A percentile compares a stretch with the other conserved stretches of the same genome.
Conservation (phyloP, 2,888 invertebrate genomes). For the Melitaea athalia region DNA sequence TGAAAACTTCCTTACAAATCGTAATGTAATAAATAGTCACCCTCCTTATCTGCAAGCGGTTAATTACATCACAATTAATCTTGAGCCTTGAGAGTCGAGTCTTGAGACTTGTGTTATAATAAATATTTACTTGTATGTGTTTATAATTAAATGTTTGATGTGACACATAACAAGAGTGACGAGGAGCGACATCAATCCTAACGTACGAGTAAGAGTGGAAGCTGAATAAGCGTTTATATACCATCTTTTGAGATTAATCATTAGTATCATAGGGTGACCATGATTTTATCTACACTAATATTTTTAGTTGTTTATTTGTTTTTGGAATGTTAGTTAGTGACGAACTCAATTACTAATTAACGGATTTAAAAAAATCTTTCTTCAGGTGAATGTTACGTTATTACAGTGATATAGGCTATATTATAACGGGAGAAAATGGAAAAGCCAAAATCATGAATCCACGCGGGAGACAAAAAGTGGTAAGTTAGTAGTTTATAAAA, state of each 20-base stretch:
- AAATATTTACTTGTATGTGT: slow-evolving; percentile 4
- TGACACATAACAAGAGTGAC: slow-evolving; percentile 1
- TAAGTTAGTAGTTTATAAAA: too few relatives aligned
- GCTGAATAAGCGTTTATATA: slow-evolving; percentile 5
- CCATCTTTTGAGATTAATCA: neutral
- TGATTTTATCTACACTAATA: too few relatives aligned
- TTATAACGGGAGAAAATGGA: too few relatives aligned
- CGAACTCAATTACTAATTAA: too few relatives aligned
- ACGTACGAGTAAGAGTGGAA: neutral
- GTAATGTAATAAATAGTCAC: neutral
- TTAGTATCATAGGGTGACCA: slow-evolving; percentile 6
- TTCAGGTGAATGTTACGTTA: too few relatives aligned
- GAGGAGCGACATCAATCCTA: neutral
- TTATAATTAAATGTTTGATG: neutral
- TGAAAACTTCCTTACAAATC: neutral
- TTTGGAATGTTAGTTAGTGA: too few relatives aligned
- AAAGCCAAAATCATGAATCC: too few relatives aligned
- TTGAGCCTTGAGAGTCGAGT: neutral
- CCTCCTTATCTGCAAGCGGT: too few relatives aligned
- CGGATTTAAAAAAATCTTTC: too few relatives aligned
- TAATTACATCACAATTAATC: slow-evolving; percentile 19
- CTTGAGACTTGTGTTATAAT: neutral
- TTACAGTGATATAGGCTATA: too few relatives aligned
- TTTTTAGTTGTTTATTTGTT: too few relatives aligned
- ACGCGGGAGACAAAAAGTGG: too few relatives aligned